Evolutionary conservation across 1,140 invertebrate species (phyloP).

Genomic region (Papilio polytes): DNA sequence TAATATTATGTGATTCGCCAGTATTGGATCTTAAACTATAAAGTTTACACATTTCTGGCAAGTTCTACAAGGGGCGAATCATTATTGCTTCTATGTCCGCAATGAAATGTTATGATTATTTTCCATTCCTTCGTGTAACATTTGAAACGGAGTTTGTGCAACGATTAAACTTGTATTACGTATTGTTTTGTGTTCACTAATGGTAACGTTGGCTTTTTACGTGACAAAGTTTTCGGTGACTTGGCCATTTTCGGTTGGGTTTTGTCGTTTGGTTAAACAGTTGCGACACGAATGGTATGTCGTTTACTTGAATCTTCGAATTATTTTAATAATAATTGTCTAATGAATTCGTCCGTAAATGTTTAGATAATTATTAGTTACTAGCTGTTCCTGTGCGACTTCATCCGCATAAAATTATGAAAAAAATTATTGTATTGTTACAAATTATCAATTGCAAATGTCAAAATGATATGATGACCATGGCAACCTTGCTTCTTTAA

Average conservation of each 20-base stretch:
- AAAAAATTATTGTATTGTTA: too few species aligned
- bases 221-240: constrained; percentile 16
- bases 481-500: too few species aligned
- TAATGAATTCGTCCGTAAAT: too few species aligned
- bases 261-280: background rate
- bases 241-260: background rate
- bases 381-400: too few species aligned
- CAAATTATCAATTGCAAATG: too few species aligned
- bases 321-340: too few species aligned
- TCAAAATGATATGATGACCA: too few species aligned
- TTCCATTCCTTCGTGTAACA: constrained; percentile 9
- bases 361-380: too few species aligned
- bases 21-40: constrained; percentile 21
- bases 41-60: constrained; percentile 11
- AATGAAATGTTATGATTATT: constrained; percentile 29
- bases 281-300: background rate
- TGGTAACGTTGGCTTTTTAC: constrained; percentile 23
- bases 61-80: background rate
- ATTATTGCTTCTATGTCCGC: constrained; percentile 23
- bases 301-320: background rate
- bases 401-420: too few species aligned
- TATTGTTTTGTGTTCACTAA: constrained; percentile 32
- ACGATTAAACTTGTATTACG: constrained; percentile 33
- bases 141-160: constrained; percentile 24
- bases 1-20: too few species aligned